Conservation (phyloP, 2,797 vertebrate genomes). For the Phalanger gymnotis region DNA sequence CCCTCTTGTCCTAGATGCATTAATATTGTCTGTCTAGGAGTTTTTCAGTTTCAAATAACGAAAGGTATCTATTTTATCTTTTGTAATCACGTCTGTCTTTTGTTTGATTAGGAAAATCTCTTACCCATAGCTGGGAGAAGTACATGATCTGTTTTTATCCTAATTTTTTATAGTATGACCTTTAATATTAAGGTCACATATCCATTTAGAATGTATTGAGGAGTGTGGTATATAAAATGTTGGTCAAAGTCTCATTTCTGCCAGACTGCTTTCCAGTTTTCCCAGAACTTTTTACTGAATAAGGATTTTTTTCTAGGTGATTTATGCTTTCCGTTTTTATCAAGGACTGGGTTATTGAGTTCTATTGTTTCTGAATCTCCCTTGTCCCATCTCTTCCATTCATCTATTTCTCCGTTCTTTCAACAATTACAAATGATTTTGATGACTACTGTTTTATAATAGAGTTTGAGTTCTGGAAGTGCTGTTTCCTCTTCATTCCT, state of each 20-base stretch:
- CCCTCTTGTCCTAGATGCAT: no score
- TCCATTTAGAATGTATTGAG: background rate
- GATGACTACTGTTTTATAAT: background rate
- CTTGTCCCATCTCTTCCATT: background rate
- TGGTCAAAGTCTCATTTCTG: background rate
- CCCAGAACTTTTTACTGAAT: no score
- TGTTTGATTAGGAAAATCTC: no score
- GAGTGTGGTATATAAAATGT: background rate
- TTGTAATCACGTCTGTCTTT: no score
- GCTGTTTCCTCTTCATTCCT: background rate
- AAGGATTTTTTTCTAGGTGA: no score
- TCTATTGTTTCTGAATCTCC: background rate
- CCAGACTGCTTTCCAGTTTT: background rate
- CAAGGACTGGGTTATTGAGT: background rate
- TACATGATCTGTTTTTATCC: no score
- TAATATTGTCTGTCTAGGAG: no score
- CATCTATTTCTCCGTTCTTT: background rate
- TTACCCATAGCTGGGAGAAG: background rate
- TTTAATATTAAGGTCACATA: background rate
- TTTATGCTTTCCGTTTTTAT: background rate
- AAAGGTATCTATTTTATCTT: no score
- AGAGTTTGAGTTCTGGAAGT: background rate
- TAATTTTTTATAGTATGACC: background rate
- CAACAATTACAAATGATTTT: background rate
- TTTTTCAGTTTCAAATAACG: no score